phyloP scores from a whole-genome alignment of 2,113 vertebrate species.

The Mobula hypostoma region DNA sequence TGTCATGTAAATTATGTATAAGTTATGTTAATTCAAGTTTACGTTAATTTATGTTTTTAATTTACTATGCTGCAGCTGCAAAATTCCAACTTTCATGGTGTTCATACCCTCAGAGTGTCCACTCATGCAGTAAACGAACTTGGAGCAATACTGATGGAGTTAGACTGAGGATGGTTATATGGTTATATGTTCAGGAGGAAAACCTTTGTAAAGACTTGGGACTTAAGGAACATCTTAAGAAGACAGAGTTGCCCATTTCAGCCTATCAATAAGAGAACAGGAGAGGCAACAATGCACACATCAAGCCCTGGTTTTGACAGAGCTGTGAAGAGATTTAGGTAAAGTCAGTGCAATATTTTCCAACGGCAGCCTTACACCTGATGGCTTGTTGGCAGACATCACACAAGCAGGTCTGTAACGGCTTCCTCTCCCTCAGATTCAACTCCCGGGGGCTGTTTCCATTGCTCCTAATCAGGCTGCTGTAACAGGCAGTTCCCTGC shows the following conservation, averaged over 20 bases:
- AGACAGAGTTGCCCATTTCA: background rate
- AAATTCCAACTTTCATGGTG: too few species aligned
- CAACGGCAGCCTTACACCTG: background rate
- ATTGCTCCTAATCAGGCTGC: background rate
- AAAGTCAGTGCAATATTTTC: background rate
- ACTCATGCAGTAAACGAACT: background rate
- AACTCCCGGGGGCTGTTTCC: background rate
- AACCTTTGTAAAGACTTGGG: background rate
- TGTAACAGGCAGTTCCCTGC: background rate
- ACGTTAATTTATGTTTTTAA: too few species aligned
- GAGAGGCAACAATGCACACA: background rate
- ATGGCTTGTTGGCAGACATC: background rate
- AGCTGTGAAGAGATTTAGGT: background rate
- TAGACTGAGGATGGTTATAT: background rate
- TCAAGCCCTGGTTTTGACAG: background rate
- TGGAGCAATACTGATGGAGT: background rate
- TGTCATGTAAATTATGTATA: too few species aligned
- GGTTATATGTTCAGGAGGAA: background rate
- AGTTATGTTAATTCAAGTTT: too few species aligned
- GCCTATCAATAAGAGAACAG: too few species aligned
- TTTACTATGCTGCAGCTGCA: too few species aligned
- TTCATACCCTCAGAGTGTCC: too few species aligned
- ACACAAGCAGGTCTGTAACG: background rate
- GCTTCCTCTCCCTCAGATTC: background rate
- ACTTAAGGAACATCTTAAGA: background rate